Base-by-base conservation (phyloP, 2,888 invertebrate species). In the Agrotis exclamationis region DNA sequence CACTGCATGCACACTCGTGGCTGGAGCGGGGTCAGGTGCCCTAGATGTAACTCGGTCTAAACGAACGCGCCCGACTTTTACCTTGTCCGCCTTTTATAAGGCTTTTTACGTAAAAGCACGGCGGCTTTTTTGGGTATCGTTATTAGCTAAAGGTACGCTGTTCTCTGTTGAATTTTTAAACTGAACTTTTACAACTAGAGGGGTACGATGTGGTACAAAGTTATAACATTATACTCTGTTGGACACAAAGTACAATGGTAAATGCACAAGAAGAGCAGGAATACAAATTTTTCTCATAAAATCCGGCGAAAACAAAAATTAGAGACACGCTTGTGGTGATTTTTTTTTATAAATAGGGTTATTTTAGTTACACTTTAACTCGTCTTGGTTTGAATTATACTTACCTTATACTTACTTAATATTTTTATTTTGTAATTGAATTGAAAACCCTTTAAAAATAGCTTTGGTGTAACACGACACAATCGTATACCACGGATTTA, bases 91-190 rank as follows among this genome's bases (percentile, higher is more conserved):
- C 57, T 79, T 83, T 83, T 65, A 63, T 62, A 73, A 63, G 80
- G 83, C 22, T 83, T 83, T 82, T 73, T 79, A 50, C 56, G 67
- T 67, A 33, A 65, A 82, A 79, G 64, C 51, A 56, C 58, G 65
- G 33, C 39, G 54, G 39, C 5, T 65, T 68, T 81, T 79, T 79
- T 47, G 28, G 22, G 51, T 62, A 68, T 48, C 48, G 60, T 79
- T 63, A 63, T 79, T 63, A 63, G 16, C n/a, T 56, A 72, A 50
- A 59, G 11, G 48, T 39, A 45, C 48, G 20, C 50, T 33, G 11
- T 24, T 62, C 63, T 73, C n/a, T 59, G 58, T 45, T 53, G 45
- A 80, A 44, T 53, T 73, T 73, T 79, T 39, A 20, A 63, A 74
- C 50, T 51, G 22, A 63, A 74, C 47, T 57, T 28, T 47, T 62